Conservation (phyloP, 2,888 invertebrate genomes). For the Balanococcus diminutus region DNA sequence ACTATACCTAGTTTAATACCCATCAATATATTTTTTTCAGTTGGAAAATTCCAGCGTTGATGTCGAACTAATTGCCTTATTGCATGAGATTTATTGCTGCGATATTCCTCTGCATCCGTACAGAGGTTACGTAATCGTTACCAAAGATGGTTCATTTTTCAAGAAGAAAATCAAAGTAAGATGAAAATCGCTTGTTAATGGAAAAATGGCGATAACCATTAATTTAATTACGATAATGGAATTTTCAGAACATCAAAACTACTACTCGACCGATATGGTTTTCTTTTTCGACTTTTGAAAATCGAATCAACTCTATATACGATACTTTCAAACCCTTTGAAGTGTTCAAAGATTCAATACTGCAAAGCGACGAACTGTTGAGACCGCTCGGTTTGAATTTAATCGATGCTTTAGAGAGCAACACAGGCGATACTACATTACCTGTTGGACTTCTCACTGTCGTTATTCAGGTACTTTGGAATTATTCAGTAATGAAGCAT, state of each 20-base stretch:
- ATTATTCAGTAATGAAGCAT: too few species aligned
- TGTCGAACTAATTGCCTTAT: slow-evolving; percentile 42
- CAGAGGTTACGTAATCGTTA: slow-evolving; percentile 44
- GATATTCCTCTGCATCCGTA: slow-evolving; percentile 46
- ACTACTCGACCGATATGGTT: neutral
- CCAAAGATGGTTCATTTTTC: neutral
- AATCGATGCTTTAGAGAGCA: neutral
- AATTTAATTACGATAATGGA: neutral
- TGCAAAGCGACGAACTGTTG: neutral
- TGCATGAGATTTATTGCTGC: slow-evolving; percentile 47
- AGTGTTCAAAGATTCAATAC: neutral
- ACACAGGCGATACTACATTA: neutral
- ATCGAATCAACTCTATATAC: neutral
- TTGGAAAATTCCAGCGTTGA: slow-evolving; percentile 21
- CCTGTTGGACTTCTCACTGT: neutral
- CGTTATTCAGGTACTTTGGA: slow-evolving; percentile 36
- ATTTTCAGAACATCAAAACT: neutral
- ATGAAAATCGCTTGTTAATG: neutral
- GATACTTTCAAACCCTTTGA: neutral
- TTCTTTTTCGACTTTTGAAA: neutral
- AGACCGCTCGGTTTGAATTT: neutral
- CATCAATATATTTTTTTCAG: slow-evolving; percentile 38
- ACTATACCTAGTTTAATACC: too few species aligned
- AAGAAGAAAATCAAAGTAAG: slow-evolving; percentile 48
- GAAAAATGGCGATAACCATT: too few species aligned